A percentile compares a stretch with the other conserved stretches of the same genome.
Conservation (phyloP, 2,888 invertebrate species). For the Drosophila picticornis region DNA sequence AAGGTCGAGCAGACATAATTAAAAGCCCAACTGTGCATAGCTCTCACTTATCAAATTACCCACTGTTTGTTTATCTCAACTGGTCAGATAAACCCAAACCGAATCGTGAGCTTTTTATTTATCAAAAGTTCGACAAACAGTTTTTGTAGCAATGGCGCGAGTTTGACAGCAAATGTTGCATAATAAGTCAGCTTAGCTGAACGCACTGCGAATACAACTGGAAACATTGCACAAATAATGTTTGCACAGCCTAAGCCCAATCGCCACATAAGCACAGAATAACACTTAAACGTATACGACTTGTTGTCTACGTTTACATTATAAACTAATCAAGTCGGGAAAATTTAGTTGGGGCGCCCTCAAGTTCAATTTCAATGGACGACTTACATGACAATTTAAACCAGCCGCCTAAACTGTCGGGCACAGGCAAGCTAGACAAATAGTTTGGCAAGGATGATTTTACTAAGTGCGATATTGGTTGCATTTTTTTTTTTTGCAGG, state of each 20-base stretch:
- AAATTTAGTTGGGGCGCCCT: constrained; percentile 35
- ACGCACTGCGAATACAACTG: not conserved
- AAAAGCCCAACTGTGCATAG: constrained; percentile 3
- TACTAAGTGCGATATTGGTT: constrained; percentile 90
- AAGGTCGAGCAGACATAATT: constrained; percentile 35
- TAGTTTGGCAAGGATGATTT: constrained; percentile 94
- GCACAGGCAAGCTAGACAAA: constrained; percentile 93
- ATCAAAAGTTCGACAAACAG: constrained; percentile 27
- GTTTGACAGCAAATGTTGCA: constrained; percentile 59
- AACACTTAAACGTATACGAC: not conserved
- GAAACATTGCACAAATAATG: constrained; percentile 5
- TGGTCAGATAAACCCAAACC: constrained; percentile 40
- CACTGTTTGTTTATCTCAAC: constrained; percentile 32
- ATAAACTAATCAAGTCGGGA: not conserved
- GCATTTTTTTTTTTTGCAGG: constrained; percentile 86
- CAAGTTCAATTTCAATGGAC: constrained; percentile 40
- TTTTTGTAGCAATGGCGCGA: constrained; percentile 29
- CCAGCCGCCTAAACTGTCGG: constrained; percentile 93
- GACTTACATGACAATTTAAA: constrained; percentile 93
- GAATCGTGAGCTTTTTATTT: constrained; percentile 20
- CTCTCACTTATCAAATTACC: constrained; percentile 33
- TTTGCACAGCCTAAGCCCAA: not conserved
- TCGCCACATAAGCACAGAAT: constrained; percentile 12
- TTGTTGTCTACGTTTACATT: constrained; percentile 21
- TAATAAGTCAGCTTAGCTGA: constrained; percentile 51